These are phyloP conservation scores for Drosophila parthenogenetica DNA, from an alignment of 2,888 invertebrate genomes.

Conservation along the genomic window DNA sequence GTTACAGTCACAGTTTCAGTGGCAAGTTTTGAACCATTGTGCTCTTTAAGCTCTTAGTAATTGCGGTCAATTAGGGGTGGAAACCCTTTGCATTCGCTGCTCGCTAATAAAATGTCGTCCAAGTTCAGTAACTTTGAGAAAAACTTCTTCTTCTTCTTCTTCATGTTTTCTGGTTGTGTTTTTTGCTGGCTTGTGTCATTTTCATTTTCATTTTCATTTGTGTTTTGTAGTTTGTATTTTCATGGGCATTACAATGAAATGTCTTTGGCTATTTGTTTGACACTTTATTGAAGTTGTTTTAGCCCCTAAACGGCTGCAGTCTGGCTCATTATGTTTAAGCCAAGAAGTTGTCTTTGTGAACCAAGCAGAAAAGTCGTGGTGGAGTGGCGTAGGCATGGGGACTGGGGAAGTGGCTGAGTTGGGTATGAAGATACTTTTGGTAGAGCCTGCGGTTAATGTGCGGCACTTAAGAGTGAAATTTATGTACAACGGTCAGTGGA, in stretches of 20 bases:
- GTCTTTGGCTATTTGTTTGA: slow-evolving; percentile 72
- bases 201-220: slow-evolving; percentile 42
- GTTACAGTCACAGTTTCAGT: neutral
- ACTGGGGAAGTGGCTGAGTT: no score
- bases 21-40: slow-evolving; percentile 41
- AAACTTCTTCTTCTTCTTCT: slow-evolving; percentile 22
- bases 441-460: slow-evolving; percentile 61
- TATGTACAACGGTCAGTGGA: slow-evolving; percentile 54
- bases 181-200: neutral
- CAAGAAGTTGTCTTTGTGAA: slow-evolving; percentile 50
- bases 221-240: slow-evolving; percentile 43
- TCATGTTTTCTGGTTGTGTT: neutral
- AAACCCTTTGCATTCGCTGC: slow-evolving; percentile 35
- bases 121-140: slow-evolving; percentile 41
- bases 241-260: slow-evolving; percentile 73
- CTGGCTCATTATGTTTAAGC: slow-evolving; percentile 42
- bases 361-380: no score
- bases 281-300: slow-evolving; percentile 67
- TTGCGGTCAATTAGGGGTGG: slow-evolving; percentile 71
- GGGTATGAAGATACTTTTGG: slow-evolving; percentile 2
- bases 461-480: slow-evolving; percentile 64
- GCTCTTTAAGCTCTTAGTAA: slow-evolving; percentile 54
- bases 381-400: no score
- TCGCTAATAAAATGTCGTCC: slow-evolving; percentile 2
- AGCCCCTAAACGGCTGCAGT: slow-evolving; percentile 23